Conservation (phyloP, 2,113 vertebrate species). For the Plotosus lineatus region DNA sequence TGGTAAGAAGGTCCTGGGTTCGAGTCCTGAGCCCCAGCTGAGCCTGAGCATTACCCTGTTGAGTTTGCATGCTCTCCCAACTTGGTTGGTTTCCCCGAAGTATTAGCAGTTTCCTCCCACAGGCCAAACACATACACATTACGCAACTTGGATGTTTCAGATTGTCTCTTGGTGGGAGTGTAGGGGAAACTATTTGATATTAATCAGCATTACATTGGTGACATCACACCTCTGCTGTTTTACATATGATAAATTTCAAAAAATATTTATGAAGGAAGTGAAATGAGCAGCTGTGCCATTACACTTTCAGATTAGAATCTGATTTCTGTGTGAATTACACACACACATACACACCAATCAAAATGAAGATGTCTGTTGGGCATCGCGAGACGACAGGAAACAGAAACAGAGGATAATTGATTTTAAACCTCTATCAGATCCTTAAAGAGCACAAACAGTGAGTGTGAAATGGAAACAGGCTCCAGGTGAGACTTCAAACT, state of each 20-base stretch:
- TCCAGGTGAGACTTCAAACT: constrained; percentile 22
- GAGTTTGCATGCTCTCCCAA: too few relatives aligned
- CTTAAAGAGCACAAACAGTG: constrained; percentile 25
- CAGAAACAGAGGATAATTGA: constrained; percentile 11
- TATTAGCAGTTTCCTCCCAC: too few relatives aligned
- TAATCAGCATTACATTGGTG: background rate
- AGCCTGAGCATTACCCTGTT: too few relatives aligned
- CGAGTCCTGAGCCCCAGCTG: too few relatives aligned
- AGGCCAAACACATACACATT: too few relatives aligned
- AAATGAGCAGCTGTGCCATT: background rate
- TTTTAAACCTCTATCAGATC: constrained; percentile 25
- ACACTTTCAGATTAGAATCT: background rate
- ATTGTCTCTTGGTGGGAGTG: too few relatives aligned
- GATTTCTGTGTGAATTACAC: background rate
- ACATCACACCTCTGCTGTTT: background rate
- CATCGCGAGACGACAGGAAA: constrained; percentile 6
- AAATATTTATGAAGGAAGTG: background rate
- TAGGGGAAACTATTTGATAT: background rate
- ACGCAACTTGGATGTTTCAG: too few relatives aligned
- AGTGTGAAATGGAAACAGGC: constrained; percentile 29
- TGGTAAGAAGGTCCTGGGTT: too few relatives aligned
- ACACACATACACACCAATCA: too few relatives aligned
- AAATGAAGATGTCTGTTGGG: constrained; percentile 2
- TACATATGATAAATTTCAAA: background rate
- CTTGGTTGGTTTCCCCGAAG: too few relatives aligned